phyloP scores from a whole-genome alignment of 2,797 vertebrate species.

The Lepilemur ruficaudatus region DNA sequence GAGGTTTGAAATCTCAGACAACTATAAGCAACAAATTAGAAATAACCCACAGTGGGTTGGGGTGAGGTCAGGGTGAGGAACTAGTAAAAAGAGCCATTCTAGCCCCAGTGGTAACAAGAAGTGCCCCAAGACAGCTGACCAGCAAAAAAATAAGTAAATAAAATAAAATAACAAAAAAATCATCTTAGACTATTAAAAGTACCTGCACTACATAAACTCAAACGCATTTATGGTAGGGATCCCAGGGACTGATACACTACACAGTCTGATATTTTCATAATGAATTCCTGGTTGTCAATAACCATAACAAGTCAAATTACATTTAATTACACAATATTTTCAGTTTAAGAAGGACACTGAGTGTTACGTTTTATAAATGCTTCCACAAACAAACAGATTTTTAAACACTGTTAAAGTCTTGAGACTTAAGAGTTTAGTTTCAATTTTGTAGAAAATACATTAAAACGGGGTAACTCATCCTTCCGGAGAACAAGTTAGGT shows the following conservation, averaged over 20 bases:
- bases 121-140: not conserved
- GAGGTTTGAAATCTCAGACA: not conserved
- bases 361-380: not conserved
- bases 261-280: not conserved
- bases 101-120: not conserved
- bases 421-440: not conserved
- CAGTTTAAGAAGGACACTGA: not conserved
- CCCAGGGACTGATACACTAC: not conserved
- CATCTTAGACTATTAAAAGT: not conserved
- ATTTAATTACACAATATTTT: not conserved
- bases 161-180: not conserved
- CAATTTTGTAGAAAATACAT: not conserved
- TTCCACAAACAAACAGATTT: not conserved
- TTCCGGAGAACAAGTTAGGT: not conserved
- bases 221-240: not conserved
- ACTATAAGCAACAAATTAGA: not conserved
- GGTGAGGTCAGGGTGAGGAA: not conserved
- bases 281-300: not conserved
- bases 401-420: not conserved
- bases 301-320: not conserved
- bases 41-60: not conserved
- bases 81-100: not conserved
- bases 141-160: not conserved
- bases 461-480: not conserved
- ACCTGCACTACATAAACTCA: not conserved